Evolutionary conservation across 2,888 invertebrate species (phyloP), one percentile per base, ranked within the genome.

Genomic region (Chaitophorus viminalis): DNA sequence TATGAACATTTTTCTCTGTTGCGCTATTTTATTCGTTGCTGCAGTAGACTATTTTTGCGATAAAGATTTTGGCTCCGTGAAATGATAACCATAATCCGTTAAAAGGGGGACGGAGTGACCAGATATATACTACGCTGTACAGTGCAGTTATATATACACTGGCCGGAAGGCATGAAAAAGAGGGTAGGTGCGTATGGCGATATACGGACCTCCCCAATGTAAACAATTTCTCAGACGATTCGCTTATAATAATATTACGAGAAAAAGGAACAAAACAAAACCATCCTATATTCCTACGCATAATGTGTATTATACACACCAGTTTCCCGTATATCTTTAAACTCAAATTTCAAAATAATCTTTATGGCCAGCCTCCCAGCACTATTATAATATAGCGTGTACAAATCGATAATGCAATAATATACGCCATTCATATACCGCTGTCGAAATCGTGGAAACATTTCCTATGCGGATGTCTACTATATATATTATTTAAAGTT

Each of bases 61-160:
- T n/a, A 46, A 46, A 70, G 68, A 31, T 68, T 68, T 81, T 68
- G 81, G 8, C 39, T 39, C 39, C 39, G 31, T 72, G 33, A 82
- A 82, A 82, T 54, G 82, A 82, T 72, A 72, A 72, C 52, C 54
- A 82, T 82, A 72, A 82, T 82, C 52, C 65, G 65, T 79, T 29
- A 31, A 31, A 31, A 52, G 82, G 72, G 33, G 33, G 8, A 8
- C 9, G 39, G 39, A 11, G 3, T 6, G 6, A 39, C 46, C 29
- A 70, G 31, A 82, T 52, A 65, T 21, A 6, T 6, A 36, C 3
- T 9, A 14, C 14, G 46, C 14, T 1, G 14, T 14, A 46, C 14
- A n/a, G 65, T 9, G 9, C 1, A n/a, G n/a, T n/a, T n/a, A n/a
- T n/a, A 18, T 39, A 46, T 65, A 68, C 31, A 31, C 54, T 74